A percentile compares a stretch with the other conserved stretches of the same genome.
Conservation (phyloP, 2,113 vertebrate species). For the Phocoena sinus region DNA sequence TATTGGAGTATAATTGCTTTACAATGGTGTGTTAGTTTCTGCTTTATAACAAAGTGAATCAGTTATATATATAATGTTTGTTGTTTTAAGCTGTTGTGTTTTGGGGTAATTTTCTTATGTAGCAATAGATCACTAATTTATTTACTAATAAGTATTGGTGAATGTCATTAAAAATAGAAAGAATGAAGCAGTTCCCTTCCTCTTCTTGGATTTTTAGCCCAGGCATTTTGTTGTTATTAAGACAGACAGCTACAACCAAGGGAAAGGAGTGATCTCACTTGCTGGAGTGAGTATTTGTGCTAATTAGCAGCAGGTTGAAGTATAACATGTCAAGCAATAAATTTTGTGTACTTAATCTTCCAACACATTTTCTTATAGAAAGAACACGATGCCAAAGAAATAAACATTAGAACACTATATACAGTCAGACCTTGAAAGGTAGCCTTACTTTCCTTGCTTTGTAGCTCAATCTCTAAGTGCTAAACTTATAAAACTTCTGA, state of each 20-base stretch:
- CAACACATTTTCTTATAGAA: neutral
- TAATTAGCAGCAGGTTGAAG: constrained; percentile 35
- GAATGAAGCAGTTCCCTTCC: neutral
- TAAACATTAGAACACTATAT: neutral
- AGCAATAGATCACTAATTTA: neutral
- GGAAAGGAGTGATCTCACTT: constrained; percentile 43
- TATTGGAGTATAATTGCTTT: too few species aligned
- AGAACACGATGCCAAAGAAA: neutral
- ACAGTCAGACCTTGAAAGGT: neutral
- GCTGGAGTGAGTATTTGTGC: neutral
- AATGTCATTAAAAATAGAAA: neutral
- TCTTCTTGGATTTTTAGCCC: neutral
- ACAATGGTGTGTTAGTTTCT: too few species aligned
- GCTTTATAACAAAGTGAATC: too few species aligned
- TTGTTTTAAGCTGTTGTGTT: neutral
- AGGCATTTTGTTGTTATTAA: constrained; percentile 5
- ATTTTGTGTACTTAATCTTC: neutral
- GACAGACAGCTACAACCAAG: neutral
- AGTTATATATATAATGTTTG: neutral
- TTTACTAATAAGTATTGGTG: neutral
- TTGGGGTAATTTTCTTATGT: neutral
- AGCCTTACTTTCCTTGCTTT: neutral
- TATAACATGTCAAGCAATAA: neutral
- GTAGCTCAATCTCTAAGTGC: neutral
- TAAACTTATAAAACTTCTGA: neutral